These are phyloP conservation scores for Porites lutea DNA, from an alignment of 64 coral and sea anemone species.

Conservation along the genomic window DNA sequence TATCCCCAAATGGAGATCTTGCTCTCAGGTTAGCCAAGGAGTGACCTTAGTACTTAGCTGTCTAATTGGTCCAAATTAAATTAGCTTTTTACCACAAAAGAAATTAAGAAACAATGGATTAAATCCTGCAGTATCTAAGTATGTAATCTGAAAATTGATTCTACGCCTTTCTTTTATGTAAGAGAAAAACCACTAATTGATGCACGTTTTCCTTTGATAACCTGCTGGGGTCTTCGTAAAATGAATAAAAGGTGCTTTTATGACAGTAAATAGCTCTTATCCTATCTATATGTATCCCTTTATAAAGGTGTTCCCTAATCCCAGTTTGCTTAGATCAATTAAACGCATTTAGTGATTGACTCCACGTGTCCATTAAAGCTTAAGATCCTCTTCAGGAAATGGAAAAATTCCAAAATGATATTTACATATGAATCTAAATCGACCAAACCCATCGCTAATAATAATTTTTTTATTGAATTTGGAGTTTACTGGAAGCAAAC, in stretches of 20 bases:
- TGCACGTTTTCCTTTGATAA: conserved; percentile 10
- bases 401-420: conserved; percentile 55
- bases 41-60: too few relatives aligned
- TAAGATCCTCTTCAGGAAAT: conserved; percentile 43
- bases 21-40: too few relatives aligned
- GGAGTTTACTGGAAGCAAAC: background rate
- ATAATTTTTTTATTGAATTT: background rate
- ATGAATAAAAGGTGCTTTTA: background rate
- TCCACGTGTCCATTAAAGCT: conserved; percentile 53
- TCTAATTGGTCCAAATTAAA: too few relatives aligned
- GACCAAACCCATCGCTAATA: background rate
- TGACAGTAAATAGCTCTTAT: conserved; percentile 15
- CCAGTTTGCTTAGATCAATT: conserved; percentile 46
- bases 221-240: background rate
- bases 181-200: background rate
- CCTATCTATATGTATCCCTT: conserved; percentile 7
- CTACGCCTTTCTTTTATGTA: background rate
- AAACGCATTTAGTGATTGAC: conserved; percentile 47
- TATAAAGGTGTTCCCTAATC: conserved; percentile 10
- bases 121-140: background rate
- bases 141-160: background rate
- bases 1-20: too few relatives aligned
- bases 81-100: too few relatives aligned
- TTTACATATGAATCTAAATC: conserved; percentile 43
- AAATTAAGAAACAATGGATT: too few relatives aligned